Percentiles rank a stretch among this genome's conserved stretches.
Evolutionary conservation across 2,113 vertebrate species (phyloP).

Genomic region (Tichodroma muraria): DNA sequence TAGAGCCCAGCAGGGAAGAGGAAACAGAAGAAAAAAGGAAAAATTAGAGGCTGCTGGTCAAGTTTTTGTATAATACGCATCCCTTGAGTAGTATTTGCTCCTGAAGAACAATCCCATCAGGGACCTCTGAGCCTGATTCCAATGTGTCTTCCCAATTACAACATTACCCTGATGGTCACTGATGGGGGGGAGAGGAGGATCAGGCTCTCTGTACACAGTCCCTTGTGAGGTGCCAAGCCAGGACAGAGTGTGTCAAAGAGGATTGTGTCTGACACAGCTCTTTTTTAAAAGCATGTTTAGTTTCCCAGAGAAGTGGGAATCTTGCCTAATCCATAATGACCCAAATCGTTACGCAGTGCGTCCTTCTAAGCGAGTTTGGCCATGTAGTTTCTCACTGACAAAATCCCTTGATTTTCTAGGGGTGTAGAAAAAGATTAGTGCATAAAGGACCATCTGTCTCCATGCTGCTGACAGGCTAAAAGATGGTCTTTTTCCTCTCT

Average conservation of each 20-base stretch:
- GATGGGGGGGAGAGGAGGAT: neutral
- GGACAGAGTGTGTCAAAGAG: neutral
- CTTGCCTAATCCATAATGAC: slow-evolving; percentile 25
- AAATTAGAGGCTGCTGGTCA: neutral
- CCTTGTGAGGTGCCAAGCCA: neutral
- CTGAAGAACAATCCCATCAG: neutral
- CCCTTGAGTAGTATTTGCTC: neutral
- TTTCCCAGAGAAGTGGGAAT: neutral
- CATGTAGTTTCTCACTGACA: neutral
- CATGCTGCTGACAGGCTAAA: slow-evolving; percentile 14
- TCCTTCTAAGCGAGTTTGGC: slow-evolving; percentile 9
- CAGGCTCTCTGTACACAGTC: neutral
- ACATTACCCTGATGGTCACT: rapidly evolving
- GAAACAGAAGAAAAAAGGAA: neutral
- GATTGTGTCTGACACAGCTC: neutral
- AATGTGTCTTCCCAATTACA: neutral
- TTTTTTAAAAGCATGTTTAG: neutral
- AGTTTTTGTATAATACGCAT: rapidly evolving
- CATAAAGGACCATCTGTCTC: slow-evolving; percentile 51
- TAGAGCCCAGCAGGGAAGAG: neutral
- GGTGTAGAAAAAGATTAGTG: neutral
- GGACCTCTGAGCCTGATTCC: neutral
- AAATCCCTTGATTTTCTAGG: slow-evolving; percentile 21
- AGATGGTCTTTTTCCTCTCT: neutral
- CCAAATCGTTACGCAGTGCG: neutral